Evolutionary conservation across 2,113 vertebrate genomes (phyloP).

Genomic region (Zosterops pallidus): DNA sequence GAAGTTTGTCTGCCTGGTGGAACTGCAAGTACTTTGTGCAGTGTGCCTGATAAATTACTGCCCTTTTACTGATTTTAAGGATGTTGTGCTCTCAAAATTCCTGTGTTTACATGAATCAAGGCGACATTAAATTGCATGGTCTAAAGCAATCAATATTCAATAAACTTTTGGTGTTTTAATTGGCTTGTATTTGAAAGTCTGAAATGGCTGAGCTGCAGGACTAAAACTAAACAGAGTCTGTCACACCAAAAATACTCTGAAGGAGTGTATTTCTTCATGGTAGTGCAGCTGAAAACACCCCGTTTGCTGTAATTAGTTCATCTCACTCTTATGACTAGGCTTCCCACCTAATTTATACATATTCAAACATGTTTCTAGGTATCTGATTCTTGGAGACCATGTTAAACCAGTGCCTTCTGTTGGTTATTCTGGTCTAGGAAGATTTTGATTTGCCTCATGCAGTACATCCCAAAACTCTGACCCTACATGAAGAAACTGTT

Average conservation of each 20-base stretch:
- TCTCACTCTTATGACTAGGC: background rate
- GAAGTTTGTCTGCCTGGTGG: background rate
- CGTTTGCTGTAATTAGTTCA: background rate
- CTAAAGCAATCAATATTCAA: background rate
- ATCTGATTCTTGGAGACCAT: background rate
- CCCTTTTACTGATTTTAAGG: background rate
- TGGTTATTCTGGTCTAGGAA: background rate
- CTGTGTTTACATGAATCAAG: background rate
- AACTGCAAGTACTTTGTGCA: background rate
- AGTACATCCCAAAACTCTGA: background rate
- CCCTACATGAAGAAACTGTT: background rate
- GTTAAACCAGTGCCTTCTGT: background rate
- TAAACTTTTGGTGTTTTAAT: conserved; percentile 22
- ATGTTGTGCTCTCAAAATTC: background rate
- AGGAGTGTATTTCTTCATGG: background rate
- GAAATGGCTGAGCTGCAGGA: conserved; percentile 16
- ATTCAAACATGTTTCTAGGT: background rate
- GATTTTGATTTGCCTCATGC: background rate
- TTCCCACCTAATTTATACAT: background rate
- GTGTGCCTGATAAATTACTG: background rate
- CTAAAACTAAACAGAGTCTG: conserved; percentile 3
- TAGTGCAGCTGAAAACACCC: conserved; percentile 22
- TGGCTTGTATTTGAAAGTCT: background rate
- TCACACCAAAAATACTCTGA: conserved; percentile 1
- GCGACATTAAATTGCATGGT: background rate